Conservation (phyloP, 2,113 vertebrate species). For the Dipodomys stephensi region DNA sequence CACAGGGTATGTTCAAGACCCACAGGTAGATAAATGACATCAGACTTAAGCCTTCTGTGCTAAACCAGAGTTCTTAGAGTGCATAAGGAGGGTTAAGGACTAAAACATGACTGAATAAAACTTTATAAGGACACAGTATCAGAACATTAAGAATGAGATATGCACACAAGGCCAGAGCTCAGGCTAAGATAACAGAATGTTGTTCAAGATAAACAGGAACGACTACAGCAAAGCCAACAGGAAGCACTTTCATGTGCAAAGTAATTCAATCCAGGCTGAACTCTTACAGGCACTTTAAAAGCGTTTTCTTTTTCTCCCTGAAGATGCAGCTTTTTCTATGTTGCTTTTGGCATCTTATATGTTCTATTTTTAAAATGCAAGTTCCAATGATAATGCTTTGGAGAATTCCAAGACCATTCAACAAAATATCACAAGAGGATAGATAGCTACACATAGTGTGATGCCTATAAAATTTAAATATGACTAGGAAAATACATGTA, state of each 20-base stretch:
- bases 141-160: neutral
- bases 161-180: neutral
- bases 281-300: neutral
- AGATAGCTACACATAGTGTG: neutral
- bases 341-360: neutral
- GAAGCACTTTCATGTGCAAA: neutral
- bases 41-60: neutral
- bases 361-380: neutral
- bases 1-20: neutral
- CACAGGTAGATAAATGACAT: neutral
- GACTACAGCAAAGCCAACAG: neutral
- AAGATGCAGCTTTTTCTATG: neutral
- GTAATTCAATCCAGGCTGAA: neutral
- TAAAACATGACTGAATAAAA: neutral
- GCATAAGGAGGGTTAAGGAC: neutral
- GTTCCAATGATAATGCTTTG: neutral
- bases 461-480: neutral
- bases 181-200: neutral
- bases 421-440: neutral
- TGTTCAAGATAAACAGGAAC: neutral
- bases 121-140: neutral
- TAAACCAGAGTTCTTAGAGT: neutral
- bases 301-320: neutral
- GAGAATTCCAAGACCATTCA: slow-evolving; percentile 23
- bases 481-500: neutral